phyloP scores from a whole-genome alignment of 2,797 vertebrate species.

The Trichosurus vulpecula region DNA sequence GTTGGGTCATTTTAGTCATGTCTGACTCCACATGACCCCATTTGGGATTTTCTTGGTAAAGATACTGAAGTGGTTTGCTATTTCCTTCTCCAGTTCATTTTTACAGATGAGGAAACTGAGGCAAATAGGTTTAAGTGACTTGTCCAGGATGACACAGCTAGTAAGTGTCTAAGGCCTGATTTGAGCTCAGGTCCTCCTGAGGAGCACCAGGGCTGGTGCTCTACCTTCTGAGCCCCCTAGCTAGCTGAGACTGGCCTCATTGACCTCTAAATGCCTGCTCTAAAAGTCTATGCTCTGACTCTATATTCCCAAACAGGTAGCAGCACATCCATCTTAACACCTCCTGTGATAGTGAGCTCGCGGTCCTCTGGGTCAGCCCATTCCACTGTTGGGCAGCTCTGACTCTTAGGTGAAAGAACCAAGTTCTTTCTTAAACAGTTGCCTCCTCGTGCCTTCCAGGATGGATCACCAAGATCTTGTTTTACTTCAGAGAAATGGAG shows the following conservation, averaged over 20 bases:
- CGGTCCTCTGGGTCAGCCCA: background rate
- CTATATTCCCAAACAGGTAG: background rate
- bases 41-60: background rate
- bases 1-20: background rate
- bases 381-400: background rate
- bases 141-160: background rate
- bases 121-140: background rate
- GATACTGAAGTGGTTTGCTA: background rate
- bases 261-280: background rate
- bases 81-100: background rate
- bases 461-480: background rate
- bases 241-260: background rate
- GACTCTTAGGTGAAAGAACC: background rate
- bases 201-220: background rate
- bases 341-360: background rate
- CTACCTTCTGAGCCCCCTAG: background rate
- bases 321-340: background rate
- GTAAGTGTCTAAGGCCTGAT: background rate
- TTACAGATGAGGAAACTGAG: background rate
- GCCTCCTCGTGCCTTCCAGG: background rate
- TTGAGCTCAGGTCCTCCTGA: background rate
- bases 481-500: background rate
- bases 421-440: background rate
- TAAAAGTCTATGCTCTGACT: background rate
- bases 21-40: background rate